Evolutionary conservation across 2,113 vertebrate genomes (phyloP).

Genomic region (Felis catus): DNA sequence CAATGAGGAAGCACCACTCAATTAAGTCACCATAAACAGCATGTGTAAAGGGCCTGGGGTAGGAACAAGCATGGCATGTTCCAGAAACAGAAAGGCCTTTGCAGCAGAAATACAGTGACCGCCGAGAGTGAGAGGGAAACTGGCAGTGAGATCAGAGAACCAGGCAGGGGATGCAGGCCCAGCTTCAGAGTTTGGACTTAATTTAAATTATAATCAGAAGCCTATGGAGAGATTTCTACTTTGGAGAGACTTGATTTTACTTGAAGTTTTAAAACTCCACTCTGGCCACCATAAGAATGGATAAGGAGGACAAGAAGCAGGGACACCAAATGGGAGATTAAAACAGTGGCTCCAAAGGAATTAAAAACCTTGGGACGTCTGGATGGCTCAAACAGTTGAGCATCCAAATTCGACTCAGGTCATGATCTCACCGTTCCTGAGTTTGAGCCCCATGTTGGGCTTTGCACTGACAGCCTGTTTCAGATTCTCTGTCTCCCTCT

Average conservation of each 20-base stretch:
- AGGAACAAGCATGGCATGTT: not conserved
- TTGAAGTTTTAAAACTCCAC: conserved; percentile 1
- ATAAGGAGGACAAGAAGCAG: not conserved
- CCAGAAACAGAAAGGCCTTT: not conserved
- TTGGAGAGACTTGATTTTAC: not conserved
- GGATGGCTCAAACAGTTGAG: too few relatives aligned
- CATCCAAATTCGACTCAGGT: too few relatives aligned
- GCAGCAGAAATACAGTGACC: not conserved
- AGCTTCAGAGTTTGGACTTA: not conserved
- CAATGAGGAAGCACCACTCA: not conserved
- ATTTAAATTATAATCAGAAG: not conserved
- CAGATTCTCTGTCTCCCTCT: too few relatives aligned
- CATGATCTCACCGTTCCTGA: too few relatives aligned
- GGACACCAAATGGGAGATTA: not conserved
- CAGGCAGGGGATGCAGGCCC: not conserved
- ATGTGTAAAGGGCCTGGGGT: conserved; percentile 45
- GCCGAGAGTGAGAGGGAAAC: not conserved
- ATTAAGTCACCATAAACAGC: not conserved
- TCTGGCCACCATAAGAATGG: not conserved
- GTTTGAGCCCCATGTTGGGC: too few relatives aligned
- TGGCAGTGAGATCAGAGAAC: not conserved
- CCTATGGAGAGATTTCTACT: not conserved
- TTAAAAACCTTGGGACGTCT: too few relatives aligned
- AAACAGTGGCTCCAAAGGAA: conserved; percentile 12
- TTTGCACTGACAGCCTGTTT: too few relatives aligned